These are phyloP conservation scores for Blastobasis lacticolella DNA, from an alignment of 2,888 invertebrate genomes.

Conservation along the genomic window DNA sequence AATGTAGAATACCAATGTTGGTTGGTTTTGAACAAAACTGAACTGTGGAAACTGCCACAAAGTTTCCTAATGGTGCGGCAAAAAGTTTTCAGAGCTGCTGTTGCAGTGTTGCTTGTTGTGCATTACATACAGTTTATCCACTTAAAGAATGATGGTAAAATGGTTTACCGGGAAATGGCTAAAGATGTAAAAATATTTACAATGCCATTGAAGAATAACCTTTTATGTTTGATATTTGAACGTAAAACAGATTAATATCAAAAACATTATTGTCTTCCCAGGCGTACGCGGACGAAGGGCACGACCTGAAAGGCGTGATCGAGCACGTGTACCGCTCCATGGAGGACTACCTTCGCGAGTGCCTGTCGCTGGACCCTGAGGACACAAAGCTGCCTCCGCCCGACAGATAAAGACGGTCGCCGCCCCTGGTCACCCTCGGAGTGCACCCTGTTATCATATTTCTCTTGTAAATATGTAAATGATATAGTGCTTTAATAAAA, in stretches of 20 bases:
- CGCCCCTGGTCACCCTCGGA: constrained; percentile 20
- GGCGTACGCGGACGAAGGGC: constrained; percentile 95
- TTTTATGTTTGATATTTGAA: too few relatives aligned
- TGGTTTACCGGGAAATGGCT: too few relatives aligned
- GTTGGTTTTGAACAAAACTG: too few relatives aligned
- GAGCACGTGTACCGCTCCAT: constrained; percentile 94
- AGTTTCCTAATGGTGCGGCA: too few relatives aligned
- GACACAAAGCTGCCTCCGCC: constrained; percentile 78
- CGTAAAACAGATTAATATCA: neutral
- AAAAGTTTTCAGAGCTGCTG: too few relatives aligned
- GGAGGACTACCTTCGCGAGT: constrained; percentile 94
- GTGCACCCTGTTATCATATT: constrained; percentile 38
- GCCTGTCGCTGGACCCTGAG: constrained; percentile 89
- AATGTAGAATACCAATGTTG: too few relatives aligned
- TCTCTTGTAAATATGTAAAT: constrained; percentile 68
- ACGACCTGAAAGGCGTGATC: constrained; percentile 86
- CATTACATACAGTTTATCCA: too few relatives aligned
- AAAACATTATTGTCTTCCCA: constrained; percentile 47
- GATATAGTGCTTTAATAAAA: constrained; percentile 66
- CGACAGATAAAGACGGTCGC: constrained; percentile 57
- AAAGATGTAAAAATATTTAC: too few relatives aligned
- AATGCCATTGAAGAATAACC: too few relatives aligned
- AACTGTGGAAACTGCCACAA: too few relatives aligned
- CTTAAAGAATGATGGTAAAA: too few relatives aligned
- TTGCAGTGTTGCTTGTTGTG: too few relatives aligned